phyloP scores from a whole-genome alignment of 2,888 invertebrate genomes.

The Sicus ferrugineus region DNA sequence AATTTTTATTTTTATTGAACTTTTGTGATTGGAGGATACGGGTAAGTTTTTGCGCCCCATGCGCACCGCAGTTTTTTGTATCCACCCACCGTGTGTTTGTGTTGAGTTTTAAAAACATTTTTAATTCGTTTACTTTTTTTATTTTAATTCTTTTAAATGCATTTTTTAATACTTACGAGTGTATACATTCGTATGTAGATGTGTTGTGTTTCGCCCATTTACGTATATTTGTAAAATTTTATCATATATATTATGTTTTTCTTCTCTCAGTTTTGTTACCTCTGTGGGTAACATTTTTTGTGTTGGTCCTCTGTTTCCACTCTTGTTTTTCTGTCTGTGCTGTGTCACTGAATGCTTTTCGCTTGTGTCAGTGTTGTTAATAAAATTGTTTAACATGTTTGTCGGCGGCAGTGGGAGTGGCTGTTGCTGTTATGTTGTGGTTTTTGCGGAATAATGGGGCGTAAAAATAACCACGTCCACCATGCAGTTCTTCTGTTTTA shows the following conservation, averaged over 20 bases:
- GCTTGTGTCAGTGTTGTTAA: slow-evolving; percentile 21
- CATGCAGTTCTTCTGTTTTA: neutral
- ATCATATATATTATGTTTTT: slow-evolving; percentile 14
- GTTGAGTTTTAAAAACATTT: slow-evolving; percentile 12
- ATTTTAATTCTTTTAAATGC: slow-evolving; percentile 10
- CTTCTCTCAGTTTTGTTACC: neutral
- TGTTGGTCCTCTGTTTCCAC: neutral
- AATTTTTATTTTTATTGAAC: slow-evolving; percentile 26
- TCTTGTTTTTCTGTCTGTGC: slow-evolving; percentile 13
- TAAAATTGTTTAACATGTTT: slow-evolving; percentile 27
- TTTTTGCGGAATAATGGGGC: neutral
- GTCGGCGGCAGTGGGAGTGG: slow-evolving; percentile 20
- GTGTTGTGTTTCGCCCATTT: neutral
- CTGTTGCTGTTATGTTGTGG: neutral
- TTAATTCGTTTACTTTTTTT: slow-evolving; percentile 21
- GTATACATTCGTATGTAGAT: neutral
- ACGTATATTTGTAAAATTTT: slow-evolving; percentile 7
- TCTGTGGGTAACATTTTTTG: neutral
- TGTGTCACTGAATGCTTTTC: slow-evolving; percentile 4
- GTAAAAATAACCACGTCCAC: neutral
- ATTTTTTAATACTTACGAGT: too few relatives aligned
- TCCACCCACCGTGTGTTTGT: slow-evolving; percentile 16
- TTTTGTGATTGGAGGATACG: slow-evolving; percentile 32
- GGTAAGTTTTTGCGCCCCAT: slow-evolving; percentile 24
- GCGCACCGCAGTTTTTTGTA: slow-evolving; percentile 5